phyloP scores from a whole-genome alignment of 2,888 invertebrate genomes.

The Rotaria sp. region DNA sequence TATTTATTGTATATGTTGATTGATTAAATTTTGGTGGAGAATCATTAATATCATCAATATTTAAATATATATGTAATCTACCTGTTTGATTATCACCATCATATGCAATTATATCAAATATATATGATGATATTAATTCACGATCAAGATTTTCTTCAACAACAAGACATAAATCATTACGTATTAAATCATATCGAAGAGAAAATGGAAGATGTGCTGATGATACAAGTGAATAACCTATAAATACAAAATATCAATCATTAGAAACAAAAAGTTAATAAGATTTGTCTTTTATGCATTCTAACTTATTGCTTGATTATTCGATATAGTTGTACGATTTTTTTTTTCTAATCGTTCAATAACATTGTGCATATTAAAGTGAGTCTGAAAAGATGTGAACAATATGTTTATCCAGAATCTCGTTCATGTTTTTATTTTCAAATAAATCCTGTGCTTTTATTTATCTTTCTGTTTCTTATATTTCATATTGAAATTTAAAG shows the following conservation, averaged over 20 bases:
- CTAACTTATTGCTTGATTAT: too few relatives aligned
- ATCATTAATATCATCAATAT: not conserved
- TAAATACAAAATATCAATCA: not conserved
- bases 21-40: not conserved
- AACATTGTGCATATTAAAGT: too few relatives aligned
- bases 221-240: not conserved
- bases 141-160: not conserved
- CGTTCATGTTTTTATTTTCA: too few relatives aligned
- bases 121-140: not conserved
- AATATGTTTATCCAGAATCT: too few relatives aligned
- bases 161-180: not conserved
- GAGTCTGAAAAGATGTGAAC: too few relatives aligned
- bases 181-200: slow-evolving; percentile 20
- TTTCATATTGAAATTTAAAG: too few relatives aligned
- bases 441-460: too few relatives aligned
- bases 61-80: not conserved
- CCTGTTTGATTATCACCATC: slow-evolving; percentile 25
- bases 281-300: too few relatives aligned
- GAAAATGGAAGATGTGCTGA: not conserved
- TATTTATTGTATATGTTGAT: not conserved
- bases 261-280: too few relatives aligned
- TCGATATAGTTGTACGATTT: too few relatives aligned
- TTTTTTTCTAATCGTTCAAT: too few relatives aligned
- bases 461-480: too few relatives aligned
- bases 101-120: not conserved